phyloP scores from a whole-genome alignment of 2,113 vertebrate genomes.

The Serinus canaria region DNA sequence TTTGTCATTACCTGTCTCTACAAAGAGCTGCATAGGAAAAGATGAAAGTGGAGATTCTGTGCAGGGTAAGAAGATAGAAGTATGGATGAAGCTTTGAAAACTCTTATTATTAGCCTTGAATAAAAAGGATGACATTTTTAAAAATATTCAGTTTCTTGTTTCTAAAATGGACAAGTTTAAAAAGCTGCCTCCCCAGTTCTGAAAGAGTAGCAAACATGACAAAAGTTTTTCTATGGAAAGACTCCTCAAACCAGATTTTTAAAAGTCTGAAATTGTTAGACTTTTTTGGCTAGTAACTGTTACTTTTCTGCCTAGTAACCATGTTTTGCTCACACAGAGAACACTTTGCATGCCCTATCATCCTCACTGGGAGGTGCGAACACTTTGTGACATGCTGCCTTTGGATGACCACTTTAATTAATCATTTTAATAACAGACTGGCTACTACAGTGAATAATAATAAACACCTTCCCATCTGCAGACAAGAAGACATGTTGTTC shows the following conservation, averaged over 20 bases:
- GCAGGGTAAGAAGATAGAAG: background rate
- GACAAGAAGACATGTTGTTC: background rate
- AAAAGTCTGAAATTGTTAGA: background rate
- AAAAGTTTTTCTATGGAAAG: background rate
- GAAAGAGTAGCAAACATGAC: background rate
- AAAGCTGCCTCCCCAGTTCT: background rate
- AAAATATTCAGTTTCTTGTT: background rate
- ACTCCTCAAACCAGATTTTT: background rate
- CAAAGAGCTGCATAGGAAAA: background rate
- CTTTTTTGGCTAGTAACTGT: background rate
- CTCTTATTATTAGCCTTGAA: background rate
- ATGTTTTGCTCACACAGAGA: background rate
- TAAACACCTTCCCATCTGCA: conserved; percentile 47
- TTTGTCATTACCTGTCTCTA: background rate
- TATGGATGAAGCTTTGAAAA: background rate
- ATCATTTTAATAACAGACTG: background rate
- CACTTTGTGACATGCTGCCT: background rate
- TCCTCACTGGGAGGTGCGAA: background rate
- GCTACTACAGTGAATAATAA: background rate
- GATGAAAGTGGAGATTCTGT: background rate
- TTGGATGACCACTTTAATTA: conserved; percentile 25
- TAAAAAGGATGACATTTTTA: background rate
- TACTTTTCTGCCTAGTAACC: background rate
- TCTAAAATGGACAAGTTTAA: background rate
- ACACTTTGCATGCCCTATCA: background rate